Evolutionary conservation across 2,797 vertebrate genomes (phyloP).

Genomic region (Jordanella pulchra): DNA sequence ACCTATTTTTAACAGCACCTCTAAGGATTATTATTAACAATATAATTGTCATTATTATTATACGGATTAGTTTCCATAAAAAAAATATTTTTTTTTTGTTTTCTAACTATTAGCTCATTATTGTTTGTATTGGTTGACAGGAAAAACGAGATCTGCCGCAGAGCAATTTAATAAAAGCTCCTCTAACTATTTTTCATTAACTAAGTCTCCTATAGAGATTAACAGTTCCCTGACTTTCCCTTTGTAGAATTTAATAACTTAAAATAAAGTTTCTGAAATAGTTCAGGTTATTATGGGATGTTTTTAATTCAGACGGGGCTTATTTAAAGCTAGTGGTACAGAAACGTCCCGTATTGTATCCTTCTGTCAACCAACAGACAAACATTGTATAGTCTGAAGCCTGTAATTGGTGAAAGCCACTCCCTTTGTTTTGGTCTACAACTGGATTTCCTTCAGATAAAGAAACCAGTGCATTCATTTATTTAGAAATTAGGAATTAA

Average conservation of each 20-base stretch:
- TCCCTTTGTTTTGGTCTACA: constrained; percentile 32
- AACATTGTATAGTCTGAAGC: constrained; percentile 26
- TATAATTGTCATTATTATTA: too few species aligned
- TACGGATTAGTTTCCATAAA: background rate
- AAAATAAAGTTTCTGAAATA: background rate
- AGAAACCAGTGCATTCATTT: too few species aligned
- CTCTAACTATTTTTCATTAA: background rate
- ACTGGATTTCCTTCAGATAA: constrained; percentile 3
- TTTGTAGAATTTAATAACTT: background rate
- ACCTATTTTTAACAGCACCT: background rate
- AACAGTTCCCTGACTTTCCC: background rate
- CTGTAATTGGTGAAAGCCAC: constrained; percentile 40
- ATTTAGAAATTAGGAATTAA: background rate
- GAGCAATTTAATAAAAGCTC: too few species aligned
- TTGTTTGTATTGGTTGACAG: too few species aligned
- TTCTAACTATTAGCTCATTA: background rate
- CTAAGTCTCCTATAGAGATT: background rate
- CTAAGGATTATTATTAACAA: background rate
- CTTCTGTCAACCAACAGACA: background rate
- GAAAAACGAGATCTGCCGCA: too few species aligned
- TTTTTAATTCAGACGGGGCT: too few species aligned
- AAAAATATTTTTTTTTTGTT: background rate
- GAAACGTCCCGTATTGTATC: background rate
- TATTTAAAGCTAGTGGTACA: background rate
- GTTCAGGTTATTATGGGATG: background rate